Percentiles rank a stretch among this genome's conserved stretches.
Evolutionary conservation across 2,797 vertebrate species (phyloP).

Genomic region (Lepilemur ruficaudatus): DNA sequence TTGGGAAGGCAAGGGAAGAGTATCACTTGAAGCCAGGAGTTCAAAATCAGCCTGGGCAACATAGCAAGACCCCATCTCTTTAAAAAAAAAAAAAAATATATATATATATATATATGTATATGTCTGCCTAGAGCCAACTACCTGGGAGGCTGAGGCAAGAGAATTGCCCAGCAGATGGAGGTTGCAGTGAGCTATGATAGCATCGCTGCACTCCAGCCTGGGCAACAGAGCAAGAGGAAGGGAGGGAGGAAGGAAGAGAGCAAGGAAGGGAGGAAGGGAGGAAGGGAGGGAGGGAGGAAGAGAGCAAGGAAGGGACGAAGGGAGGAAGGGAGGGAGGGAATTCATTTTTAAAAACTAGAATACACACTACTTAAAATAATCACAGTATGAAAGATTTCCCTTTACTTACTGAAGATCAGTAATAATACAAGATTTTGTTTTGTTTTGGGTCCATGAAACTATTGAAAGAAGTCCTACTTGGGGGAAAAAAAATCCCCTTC

Average conservation of each 20-base stretch:
- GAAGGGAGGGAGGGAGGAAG: no score
- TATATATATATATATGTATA: no score
- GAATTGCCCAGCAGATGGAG: no score
- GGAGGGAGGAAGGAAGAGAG: no score
- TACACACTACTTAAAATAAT: neutral
- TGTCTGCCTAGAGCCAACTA: no score
- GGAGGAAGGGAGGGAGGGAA: neutral
- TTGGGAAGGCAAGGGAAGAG: neutral
- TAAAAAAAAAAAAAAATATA: no score
- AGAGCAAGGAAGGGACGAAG: no score
- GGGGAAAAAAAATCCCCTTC: neutral
- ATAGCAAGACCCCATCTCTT: neutral
- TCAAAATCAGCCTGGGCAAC: neutral
- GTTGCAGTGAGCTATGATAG: no score
- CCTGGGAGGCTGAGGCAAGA: no score
- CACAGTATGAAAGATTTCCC: neutral
- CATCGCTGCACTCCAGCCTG: no score
- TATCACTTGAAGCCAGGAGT: neutral
- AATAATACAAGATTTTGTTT: neutral
- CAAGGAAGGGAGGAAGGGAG: no score
- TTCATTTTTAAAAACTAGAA: neutral
- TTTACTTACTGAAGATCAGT: neutral
- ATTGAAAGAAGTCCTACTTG: neutral
- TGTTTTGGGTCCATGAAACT: neutral
- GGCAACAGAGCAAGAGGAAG: no score